Evolutionary conservation across 37 sponge, comb jelly and placozoan species (phyloP).

Genomic region (Petrosia ficiformis): DNA sequence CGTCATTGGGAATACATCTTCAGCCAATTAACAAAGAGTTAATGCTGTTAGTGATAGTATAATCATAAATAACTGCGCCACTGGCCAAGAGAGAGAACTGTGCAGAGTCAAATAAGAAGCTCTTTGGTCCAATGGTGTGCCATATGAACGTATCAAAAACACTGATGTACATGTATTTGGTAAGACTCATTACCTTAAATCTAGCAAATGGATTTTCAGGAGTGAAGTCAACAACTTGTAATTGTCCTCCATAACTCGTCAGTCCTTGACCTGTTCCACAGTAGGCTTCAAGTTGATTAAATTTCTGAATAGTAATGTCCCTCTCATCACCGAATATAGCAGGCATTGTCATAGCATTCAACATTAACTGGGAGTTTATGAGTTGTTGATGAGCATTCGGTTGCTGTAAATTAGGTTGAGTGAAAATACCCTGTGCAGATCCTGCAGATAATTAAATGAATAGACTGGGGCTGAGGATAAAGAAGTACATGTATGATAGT

Average conservation of each 20-base stretch:
- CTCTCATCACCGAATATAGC: conserved; percentile 84
- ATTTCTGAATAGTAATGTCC: conserved; percentile 76
- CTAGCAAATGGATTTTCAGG: conserved; percentile 69
- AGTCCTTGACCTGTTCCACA: conserved; percentile 87
- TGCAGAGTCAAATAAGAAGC: too few species aligned
- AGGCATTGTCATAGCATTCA: conserved; percentile 78
- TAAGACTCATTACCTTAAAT: neutral
- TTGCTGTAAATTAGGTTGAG: neutral
- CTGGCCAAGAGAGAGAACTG: too few species aligned
- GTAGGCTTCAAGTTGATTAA: conserved; percentile 85
- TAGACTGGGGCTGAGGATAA: too few species aligned
- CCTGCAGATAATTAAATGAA: neutral
- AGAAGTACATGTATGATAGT: too few species aligned
- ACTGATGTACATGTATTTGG: too few species aligned
- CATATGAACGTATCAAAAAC: too few species aligned
- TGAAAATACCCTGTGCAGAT: neutral
- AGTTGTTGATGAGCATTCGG: conserved; percentile 32
- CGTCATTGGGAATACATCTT: too few species aligned
- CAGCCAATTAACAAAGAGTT: too few species aligned
- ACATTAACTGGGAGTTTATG: conserved; percentile 33
- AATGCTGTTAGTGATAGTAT: too few species aligned
- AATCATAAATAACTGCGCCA: too few species aligned
- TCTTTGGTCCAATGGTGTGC: too few species aligned
- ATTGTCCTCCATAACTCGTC: conserved; percentile 44
- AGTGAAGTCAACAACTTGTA: conserved; percentile 65